Base-by-base conservation (phyloP, 2,113 vertebrate genomes). In the Oxyura jamaicensis region DNA sequence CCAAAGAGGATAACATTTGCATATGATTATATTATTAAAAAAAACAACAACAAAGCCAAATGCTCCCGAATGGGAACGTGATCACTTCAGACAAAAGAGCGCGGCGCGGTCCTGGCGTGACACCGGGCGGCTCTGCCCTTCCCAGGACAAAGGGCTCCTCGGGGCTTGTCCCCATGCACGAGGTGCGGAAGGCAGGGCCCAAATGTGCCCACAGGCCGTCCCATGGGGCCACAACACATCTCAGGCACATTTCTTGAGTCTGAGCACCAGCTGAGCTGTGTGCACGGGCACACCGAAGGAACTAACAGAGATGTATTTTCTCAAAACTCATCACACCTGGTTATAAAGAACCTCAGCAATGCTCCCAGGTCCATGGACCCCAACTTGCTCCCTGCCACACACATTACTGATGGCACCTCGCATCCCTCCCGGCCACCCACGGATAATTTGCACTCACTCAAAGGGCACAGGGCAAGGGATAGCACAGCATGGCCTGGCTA, bases 1-100 rank as follows among this genome's bases (percentile, higher is more conserved):
- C 94, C 93, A 92, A 95, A 96, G 96, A 96, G 91, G 96, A 95
- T 95, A 97, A 95, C 96, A 97, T 97, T 97, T 97, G 96, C 96
- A 96, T 97, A 95, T 95, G 93, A 96, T 90, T 95, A 95, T 87
- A 87, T 96, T 97, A 96, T 97, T 96, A 82, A 95, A 96, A 95
- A 95, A 95, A 18, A 93, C 86, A 95, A 96, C 95, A 97, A 97
- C 94, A 97, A 96, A 95, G 89, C 96, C 96, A 97, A 97, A 95
- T 96, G 96, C 78, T 97, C 89, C 9, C 2, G 39, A 95, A 75
- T 5, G 14, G 77, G 86, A 91, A 91, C 0, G 23, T 72, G 93
- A 93, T 91, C 48, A 68, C 58, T 87, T 89, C 93, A 95, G 91
- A 95, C 95, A 96, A 96, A 97, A 95, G 91, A 96, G 91, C 6